phyloP scores from a whole-genome alignment of 1,140 invertebrate genomes.

The Parasteatoda tepidariorum region DNA sequence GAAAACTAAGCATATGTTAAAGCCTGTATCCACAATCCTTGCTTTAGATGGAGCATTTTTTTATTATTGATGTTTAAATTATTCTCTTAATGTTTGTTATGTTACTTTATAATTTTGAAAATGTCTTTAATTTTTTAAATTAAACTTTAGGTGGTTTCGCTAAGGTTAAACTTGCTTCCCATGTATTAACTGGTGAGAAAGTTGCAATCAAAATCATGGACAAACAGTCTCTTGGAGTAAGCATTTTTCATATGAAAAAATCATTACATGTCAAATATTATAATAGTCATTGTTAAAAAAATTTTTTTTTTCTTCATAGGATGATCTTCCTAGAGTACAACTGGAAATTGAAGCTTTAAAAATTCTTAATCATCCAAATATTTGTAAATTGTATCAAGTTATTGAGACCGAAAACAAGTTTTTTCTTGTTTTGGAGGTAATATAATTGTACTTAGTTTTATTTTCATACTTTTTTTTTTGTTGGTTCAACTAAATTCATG shows the following conservation, averaged over 20 bases:
- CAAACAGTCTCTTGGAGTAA: constrained; percentile 79
- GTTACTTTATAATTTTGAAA: too few species aligned
- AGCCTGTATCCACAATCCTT: too few species aligned
- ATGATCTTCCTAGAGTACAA: constrained; percentile 82
- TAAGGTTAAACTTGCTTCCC: constrained; percentile 83
- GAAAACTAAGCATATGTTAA: too few species aligned
- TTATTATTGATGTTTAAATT: too few species aligned
- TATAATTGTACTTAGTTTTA: too few species aligned
- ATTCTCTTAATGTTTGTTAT: too few species aligned
- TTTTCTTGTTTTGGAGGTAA: constrained; percentile 79
- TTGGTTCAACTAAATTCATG: constrained; percentile 6
- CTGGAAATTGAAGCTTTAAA: constrained; percentile 86
- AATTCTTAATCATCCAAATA: constrained; percentile 81
- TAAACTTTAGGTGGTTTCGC: constrained; percentile 77
- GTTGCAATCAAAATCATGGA: constrained; percentile 91
- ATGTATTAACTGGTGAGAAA: constrained; percentile 81
- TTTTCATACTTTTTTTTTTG: not conserved
- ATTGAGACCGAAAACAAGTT: constrained; percentile 80
- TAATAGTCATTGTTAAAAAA: not conserved
- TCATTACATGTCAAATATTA: not conserved
- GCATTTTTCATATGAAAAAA: constrained; percentile 62
- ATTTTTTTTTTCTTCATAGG: constrained; percentile 70
- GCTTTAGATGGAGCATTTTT: too few species aligned
- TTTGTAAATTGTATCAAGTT: constrained; percentile 86
- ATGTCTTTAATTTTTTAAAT: constrained; percentile 23